Evolutionary conservation across 2,888 invertebrate species (phyloP), one percentile per base, ranked within the genome.

Genomic region (Anthrax anthrax): DNA sequence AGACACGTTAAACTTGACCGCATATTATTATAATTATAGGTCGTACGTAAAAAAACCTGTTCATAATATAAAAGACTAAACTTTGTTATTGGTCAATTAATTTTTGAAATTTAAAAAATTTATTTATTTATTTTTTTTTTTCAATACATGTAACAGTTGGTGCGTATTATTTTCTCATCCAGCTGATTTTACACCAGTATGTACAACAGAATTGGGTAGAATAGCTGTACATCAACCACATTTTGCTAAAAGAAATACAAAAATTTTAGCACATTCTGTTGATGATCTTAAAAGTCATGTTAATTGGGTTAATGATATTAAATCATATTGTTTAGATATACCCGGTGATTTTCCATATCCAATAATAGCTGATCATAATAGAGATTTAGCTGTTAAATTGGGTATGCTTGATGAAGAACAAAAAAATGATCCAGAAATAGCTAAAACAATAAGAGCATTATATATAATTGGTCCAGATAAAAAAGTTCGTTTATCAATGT

Each of bases 131-230:
- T 18, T 44, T 46, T 16, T 16, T 37, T 34, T 42, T 39, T 46
- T 39, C n/a, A 19, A 36, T 18, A 19, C n/a, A 23, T 42, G 18
- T 32, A 14, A 39, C 58, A 85, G 86, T 40, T 87, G 94, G 94
- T 82, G 84, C 48, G 78, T 89, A 58, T 67, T 90, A 19, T 90
- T 90, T 63, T 88, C 88, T 0, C 90, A 90, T 64, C 90, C 90
- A 1, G 80, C 84, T 10, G 90, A 90, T 65, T 91, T 82, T 64
- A 91, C 90, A 0, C 90, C 90, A 1, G 89, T 90, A 1, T 91
- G 90, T 61, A 91, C 90, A 8, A 90, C 89, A 0, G 90, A 90
- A 65, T 68, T 91, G 54, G 86, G 84, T 4, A 72, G 80, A 40
- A 78, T 84, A 44, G 82, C 82, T 3, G 77, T 81, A 16, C 76